A percentile compares a stretch with the other conserved stretches of the same genome.
Evolutionary conservation across 37 sponge, comb jelly and placozoan genomes (phyloP).

Genomic region (Dysidea cf. avara): DNA sequence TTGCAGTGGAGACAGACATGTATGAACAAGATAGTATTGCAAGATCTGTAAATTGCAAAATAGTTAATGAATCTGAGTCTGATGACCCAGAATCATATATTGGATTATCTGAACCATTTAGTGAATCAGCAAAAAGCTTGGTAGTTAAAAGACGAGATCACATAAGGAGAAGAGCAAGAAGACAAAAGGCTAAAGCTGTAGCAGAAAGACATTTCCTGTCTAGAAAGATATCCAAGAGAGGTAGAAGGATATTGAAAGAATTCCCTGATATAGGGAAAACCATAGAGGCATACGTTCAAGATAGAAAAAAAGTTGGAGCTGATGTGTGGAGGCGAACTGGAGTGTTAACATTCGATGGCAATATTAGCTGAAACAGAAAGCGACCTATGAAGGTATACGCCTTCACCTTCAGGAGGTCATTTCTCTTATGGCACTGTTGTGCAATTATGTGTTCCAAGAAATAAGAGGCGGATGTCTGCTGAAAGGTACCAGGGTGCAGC

Average conservation of each 20-base stretch:
- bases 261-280: slow-evolving; percentile 36
- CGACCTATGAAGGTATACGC: slow-evolving; percentile 26
- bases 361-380: slow-evolving; percentile 17
- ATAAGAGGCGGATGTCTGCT: slow-evolving; percentile 4
- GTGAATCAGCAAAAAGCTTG: background rate
- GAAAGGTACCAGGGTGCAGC: slow-evolving; percentile 22
- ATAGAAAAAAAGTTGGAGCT: slow-evolving; percentile 27
- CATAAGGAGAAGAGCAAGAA: background rate
- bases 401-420: slow-evolving; percentile 13
- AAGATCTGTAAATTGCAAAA: slow-evolving; percentile 5
- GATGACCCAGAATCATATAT: slow-evolving; percentile 20
- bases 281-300: slow-evolving; percentile 23
- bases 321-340: slow-evolving; percentile 37
- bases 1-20: background rate
- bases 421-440: slow-evolving; percentile 37
- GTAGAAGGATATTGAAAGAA: background rate
- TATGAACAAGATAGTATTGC: slow-evolving; percentile 11
- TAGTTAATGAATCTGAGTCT: slow-evolving; percentile 21
- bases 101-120: background rate
- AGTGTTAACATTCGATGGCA: slow-evolving; percentile 36
- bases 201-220: slow-evolving; percentile 1
- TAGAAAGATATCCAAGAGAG: background rate
- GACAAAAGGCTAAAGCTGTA: background rate
- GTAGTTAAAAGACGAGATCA: background rate
- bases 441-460: slow-evolving; percentile 33